A percentile compares a stretch with the other conserved stretches of the same genome.
phyloP scores from a whole-genome alignment of 1,140 invertebrate species.

The Arion vulgaris region DNA sequence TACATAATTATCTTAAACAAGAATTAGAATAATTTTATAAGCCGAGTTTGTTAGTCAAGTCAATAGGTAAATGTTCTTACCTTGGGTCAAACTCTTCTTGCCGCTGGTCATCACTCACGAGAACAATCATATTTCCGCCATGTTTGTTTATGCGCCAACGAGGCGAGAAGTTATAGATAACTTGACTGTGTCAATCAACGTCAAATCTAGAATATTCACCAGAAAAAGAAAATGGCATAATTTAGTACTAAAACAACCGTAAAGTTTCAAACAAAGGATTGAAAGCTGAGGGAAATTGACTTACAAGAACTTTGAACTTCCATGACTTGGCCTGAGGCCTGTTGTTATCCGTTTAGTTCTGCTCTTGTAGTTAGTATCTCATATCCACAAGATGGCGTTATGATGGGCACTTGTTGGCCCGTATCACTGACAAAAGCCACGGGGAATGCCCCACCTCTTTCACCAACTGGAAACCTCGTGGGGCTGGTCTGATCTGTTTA shows the following conservation, averaged over 20 bases:
- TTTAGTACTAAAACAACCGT: neutral
- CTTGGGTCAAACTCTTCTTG: neutral
- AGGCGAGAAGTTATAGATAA: neutral
- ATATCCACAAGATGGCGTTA: constrained; percentile 30
- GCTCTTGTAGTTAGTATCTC: constrained; percentile 23
- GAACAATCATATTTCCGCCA: constrained; percentile 14
- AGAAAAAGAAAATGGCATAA: neutral
- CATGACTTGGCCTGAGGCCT: neutral
- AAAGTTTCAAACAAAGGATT: neutral
- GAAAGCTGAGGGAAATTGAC: neutral
- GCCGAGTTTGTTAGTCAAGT: too few species aligned
- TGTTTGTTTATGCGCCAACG: constrained; percentile 18
- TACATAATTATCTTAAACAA: too few species aligned
- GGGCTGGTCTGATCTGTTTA: constrained; percentile 15
- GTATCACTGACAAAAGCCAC: constrained; percentile 24
- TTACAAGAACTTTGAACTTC: neutral
- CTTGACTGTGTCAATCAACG: neutral
- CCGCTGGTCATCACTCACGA: constrained; percentile 3
- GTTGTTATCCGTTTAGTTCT: neutral
- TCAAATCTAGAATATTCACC: neutral
- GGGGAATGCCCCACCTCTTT: neutral
- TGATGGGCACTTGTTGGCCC: constrained; percentile 29
- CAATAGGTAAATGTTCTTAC: neutral
- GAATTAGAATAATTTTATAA: too few species aligned
- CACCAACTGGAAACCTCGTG: constrained; percentile 21